Evolutionary conservation across 1,140 invertebrate genomes (phyloP).

Genomic region (Scaptomyza montana): DNA sequence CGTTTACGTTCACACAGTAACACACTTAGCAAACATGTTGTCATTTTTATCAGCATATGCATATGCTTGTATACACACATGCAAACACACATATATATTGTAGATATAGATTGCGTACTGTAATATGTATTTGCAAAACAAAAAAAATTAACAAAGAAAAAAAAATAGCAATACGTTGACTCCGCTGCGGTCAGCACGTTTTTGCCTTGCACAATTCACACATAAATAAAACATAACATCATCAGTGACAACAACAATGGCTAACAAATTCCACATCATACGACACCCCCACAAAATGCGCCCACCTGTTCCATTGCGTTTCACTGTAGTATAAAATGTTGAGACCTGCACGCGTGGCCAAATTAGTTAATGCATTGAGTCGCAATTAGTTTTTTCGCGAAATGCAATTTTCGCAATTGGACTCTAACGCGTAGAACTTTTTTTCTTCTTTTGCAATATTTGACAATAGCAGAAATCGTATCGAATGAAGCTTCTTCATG

Average conservation of each 20-base stretch:
- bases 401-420: constrained; percentile 43
- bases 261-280: constrained; percentile 29
- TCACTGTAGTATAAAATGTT: constrained; percentile 16
- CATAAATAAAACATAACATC: constrained; percentile 45
- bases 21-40: constrained; percentile 30
- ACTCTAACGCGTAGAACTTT: constrained; percentile 31
- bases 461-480: constrained; percentile 24
- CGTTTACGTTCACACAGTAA: constrained; percentile 8
- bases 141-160: constrained; percentile 15
- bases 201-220: constrained; percentile 28
- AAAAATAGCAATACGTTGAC: constrained; percentile 31
- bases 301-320: constrained; percentile 70
- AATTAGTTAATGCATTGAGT: constrained; percentile 49
- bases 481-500: constrained; percentile 33
- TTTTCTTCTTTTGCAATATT: constrained; percentile 9
- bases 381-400: constrained; percentile 37
- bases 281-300: constrained; percentile 41
- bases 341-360: constrained; percentile 45
- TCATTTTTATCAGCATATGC: constrained; percentile 52
- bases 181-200: constrained; percentile 18
- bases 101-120: constrained; percentile 12
- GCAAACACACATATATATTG: neutral
- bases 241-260: constrained; percentile 22
- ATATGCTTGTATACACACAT: constrained; percentile 12
- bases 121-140: constrained; percentile 37